Percentiles rank a stretch among this genome's conserved stretches.
Conservation (phyloP, 2,113 vertebrate genomes). For the Psophia crepitans region DNA sequence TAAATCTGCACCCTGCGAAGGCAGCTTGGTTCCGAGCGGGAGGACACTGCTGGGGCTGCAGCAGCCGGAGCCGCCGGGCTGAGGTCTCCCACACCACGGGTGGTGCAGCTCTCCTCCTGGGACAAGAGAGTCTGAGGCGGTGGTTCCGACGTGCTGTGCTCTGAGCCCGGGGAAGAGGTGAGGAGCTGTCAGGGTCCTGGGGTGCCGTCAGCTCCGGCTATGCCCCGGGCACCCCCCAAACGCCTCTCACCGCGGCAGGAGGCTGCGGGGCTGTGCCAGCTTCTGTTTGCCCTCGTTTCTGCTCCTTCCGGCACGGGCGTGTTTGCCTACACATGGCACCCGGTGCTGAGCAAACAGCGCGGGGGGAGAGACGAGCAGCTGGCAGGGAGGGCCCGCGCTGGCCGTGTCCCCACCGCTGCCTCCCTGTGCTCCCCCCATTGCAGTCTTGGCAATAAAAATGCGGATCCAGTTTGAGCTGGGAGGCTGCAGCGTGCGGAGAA, state of each 20-base stretch:
- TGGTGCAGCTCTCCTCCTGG: background rate
- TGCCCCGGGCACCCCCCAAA: background rate
- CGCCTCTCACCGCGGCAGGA: rapidly evolving
- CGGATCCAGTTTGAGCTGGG: background rate
- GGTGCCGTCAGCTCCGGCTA: rapidly evolving
- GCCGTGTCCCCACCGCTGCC: background rate
- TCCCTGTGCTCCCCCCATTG: rapidly evolving
- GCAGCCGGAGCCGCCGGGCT: background rate
- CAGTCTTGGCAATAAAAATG: background rate
- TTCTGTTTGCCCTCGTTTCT: background rate
- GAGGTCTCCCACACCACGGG: rapidly evolving
- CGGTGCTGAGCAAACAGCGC: background rate
- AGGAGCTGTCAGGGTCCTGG: background rate
- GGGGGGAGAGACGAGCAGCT: background rate
- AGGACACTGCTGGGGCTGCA: background rate
- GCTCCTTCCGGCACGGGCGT: background rate
- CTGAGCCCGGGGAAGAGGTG: background rate
- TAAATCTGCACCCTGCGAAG: background rate
- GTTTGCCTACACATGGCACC: background rate
- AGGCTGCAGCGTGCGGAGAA: background rate
- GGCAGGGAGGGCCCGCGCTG: background rate
- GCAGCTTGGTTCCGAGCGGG: rapidly evolving
- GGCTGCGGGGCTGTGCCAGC: background rate
- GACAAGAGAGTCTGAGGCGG: rapidly evolving
- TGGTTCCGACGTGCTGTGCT: too few species aligned